Percentiles rank a stretch among this genome's conserved stretches.
Evolutionary conservation across 2,113 vertebrate genomes (phyloP).

Genomic region (Aptenodytes patagonicus): DNA sequence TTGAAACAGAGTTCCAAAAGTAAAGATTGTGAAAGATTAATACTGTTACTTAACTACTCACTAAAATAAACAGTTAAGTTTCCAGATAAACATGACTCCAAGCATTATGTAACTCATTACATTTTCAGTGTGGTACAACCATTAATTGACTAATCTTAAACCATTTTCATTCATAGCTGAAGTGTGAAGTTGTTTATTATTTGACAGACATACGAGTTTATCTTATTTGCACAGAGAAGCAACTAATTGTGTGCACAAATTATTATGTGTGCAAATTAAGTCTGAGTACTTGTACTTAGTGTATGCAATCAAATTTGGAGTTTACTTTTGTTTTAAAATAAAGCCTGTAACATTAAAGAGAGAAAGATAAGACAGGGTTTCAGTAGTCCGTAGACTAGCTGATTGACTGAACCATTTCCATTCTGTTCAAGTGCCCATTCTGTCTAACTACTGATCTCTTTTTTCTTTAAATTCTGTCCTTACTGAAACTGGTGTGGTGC

Average conservation of each 20-base stretch:
- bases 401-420: neutral
- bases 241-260: neutral
- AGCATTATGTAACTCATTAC: neutral
- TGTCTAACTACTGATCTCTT: neutral
- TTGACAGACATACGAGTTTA: neutral
- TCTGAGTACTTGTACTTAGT: neutral
- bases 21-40: neutral
- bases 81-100: neutral
- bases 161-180: neutral
- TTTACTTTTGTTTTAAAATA: neutral
- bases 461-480: neutral
- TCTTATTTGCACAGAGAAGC: neutral
- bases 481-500: neutral
- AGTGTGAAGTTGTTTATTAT: neutral
- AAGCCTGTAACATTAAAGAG: neutral
- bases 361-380: neutral
- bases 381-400: neutral
- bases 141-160: neutral
- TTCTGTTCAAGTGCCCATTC: neutral
- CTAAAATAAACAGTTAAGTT: constrained; percentile 20
- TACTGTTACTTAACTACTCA: neutral
- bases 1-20: neutral
- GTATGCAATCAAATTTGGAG: neutral
- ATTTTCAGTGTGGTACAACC: neutral
- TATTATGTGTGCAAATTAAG: neutral